Percentiles rank a stretch among this genome's conserved stretches.
Conservation (phyloP, 2,888 invertebrate genomes). For the Catocala sponsa region DNA sequence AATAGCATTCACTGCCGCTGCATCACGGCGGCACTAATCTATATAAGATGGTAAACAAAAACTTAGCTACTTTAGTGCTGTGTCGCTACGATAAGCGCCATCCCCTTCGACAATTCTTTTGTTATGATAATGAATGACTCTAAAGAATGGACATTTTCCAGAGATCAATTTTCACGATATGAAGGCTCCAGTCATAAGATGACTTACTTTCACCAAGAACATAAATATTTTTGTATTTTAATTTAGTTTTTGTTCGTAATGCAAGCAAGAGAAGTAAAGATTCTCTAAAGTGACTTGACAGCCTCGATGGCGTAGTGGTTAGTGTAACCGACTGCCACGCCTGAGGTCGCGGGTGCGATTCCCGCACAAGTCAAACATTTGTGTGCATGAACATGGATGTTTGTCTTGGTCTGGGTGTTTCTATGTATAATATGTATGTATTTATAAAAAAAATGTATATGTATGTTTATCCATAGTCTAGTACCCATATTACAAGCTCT, state of each 20-base stretch:
- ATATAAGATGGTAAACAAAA: slow-evolving; percentile 25
- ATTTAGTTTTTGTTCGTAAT: neutral
- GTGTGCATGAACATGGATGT: too few relatives aligned
- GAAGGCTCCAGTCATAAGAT: slow-evolving; percentile 21
- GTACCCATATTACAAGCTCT: too few relatives aligned
- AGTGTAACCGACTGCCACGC: too few relatives aligned
- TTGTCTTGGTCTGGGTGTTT: too few relatives aligned
- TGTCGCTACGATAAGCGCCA: slow-evolving; percentile 35
- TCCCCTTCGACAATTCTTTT: slow-evolving; percentile 49
- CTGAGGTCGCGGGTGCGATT: too few relatives aligned
- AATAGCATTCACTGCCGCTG: neutral
- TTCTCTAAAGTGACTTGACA: too few relatives aligned
- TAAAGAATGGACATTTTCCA: slow-evolving; percentile 50
- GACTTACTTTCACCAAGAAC: slow-evolving; percentile 5
- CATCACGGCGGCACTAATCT: neutral
- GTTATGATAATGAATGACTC: slow-evolving; percentile 59
- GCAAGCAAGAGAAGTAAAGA: too few relatives aligned
- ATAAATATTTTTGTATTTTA: neutral
- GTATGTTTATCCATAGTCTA: too few relatives aligned
- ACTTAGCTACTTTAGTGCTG: slow-evolving; percentile 28
- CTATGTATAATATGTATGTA: too few relatives aligned
- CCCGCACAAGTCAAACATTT: too few relatives aligned
- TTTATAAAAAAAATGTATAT: too few relatives aligned
- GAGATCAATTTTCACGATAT: slow-evolving; percentile 38
- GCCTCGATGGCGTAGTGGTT: too few relatives aligned